Evolutionary conservation across 2,888 invertebrate species (phyloP).

Genomic region (Erebia epiphron): DNA sequence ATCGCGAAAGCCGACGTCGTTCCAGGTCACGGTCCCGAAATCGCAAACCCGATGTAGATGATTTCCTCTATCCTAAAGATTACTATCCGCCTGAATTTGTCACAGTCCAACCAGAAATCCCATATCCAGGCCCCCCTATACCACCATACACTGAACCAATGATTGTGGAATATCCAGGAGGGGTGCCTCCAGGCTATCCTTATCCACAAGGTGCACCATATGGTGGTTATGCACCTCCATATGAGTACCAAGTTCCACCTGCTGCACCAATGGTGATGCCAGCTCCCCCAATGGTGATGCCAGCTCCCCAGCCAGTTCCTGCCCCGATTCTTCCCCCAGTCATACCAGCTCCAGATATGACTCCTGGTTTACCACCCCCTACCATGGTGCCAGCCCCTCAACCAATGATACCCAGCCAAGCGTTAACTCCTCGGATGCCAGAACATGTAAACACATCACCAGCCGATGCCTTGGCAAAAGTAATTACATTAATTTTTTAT

Average conservation of each 20-base stretch:
- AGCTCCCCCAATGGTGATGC: slow-evolving; percentile 42
- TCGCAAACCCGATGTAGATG: slow-evolving; percentile 43
- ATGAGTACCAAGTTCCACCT: slow-evolving; percentile 53
- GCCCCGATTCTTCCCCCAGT: slow-evolving; percentile 42
- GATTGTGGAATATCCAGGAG: slow-evolving; percentile 35
- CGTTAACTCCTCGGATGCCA: neutral
- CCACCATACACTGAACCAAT: slow-evolving; percentile 41
- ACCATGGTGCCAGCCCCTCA: slow-evolving; percentile 53
- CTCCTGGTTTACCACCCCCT: slow-evolving; percentile 39
- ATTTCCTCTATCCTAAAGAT: slow-evolving; percentile 56
- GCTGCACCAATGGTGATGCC: slow-evolving; percentile 37
- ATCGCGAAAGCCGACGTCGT: slow-evolving; percentile 37
- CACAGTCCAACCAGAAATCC: slow-evolving; percentile 28
- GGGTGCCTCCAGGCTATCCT: slow-evolving; percentile 36
- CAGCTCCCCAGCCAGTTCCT: slow-evolving; percentile 51
- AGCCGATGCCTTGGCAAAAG: slow-evolving; percentile 74
- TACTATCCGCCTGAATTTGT: slow-evolving; percentile 27
- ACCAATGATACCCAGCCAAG: slow-evolving; percentile 33
- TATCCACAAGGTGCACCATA: slow-evolving; percentile 49
- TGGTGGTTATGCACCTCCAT: slow-evolving; percentile 50
- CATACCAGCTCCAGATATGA: slow-evolving; percentile 29
- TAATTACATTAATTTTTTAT: slow-evolving; percentile 53
- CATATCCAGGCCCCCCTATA: slow-evolving; percentile 31
- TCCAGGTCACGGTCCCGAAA: slow-evolving; percentile 34
- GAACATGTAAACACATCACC: slow-evolving; percentile 47